Evolutionary conservation across 2,888 invertebrate species (phyloP), one percentile per base, ranked within the genome.

Genomic region (Calephelis perditalis): DNA sequence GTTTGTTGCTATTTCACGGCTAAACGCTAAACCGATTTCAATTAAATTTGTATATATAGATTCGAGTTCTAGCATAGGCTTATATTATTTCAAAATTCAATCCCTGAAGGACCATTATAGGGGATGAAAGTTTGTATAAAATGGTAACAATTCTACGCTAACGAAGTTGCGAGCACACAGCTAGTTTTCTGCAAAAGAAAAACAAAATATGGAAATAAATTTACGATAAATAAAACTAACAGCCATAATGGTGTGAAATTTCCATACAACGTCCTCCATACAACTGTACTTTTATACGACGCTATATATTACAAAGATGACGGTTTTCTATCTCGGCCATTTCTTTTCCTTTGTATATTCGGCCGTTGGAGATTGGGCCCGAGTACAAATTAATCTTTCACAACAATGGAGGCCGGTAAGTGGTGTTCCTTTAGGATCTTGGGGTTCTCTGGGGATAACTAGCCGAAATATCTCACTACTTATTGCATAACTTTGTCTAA

Each of bases 371-470:
- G 67, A 65, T 65, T 62, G 63, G 69, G 65, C 64, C 67, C 69
- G 68, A 74, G 79, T 76, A 78, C 77, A 77, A 83, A 85, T 85
- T 84, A 85, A 82, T 84, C 81, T 83, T 78, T 59, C 68, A 72
- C 74, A 74, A 80, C 82, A 79, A 82, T 78, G 68, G 74, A 60
- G 61, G 62, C 62, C 67, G 70, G 76, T 77, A 77, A 82, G 79
- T 79, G 79, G 76, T 69, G 70, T 70, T 68, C 73, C 52, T 71
- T 74, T 75, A 70, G 67, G 72, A 69, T 68, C 64, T 64, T 58
- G 64, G 63, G 60, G 69, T 73, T 74, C 75, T 72, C 70, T 74
- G 66, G 67, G 62, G 52, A 46, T 61, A 58, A 52, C 10, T 35
- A 15, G 49, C 15, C 26, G 26, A 49, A 49, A 49, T 15, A 47